Conservation (phyloP, 2,888 invertebrate species). For the Sarcophaga carnaria region DNA sequence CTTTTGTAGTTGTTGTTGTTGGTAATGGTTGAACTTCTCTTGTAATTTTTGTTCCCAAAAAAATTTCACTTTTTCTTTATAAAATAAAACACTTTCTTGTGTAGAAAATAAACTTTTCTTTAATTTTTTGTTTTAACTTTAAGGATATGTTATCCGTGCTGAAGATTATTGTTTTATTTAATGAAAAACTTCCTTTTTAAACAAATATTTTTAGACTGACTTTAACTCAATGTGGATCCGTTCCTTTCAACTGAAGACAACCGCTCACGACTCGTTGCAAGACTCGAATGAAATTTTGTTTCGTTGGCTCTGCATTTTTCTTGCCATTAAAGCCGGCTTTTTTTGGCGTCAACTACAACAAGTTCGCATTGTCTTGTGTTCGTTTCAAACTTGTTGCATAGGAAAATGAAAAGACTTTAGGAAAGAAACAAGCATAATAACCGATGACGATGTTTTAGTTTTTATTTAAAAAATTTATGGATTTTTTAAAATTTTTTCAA, state of each 20-base stretch:
- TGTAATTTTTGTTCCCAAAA: conserved; percentile 39
- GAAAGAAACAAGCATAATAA: not conserved
- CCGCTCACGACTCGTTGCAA: conserved; percentile 78
- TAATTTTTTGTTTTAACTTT: conserved; percentile 17
- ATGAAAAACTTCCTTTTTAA: conserved; percentile 27
- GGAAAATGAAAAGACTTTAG: conserved; percentile 21
- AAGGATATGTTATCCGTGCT: conserved; percentile 15
- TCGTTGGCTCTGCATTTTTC: conserved; percentile 64
- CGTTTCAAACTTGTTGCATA: conserved; percentile 49
- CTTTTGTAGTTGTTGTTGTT: conserved; percentile 13
- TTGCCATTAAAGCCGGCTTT: conserved; percentile 66
- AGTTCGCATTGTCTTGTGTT: conserved; percentile 29
- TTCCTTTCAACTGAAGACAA: conserved; percentile 70
- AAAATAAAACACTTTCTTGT: conserved; percentile 47
- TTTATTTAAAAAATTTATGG: too few relatives aligned
- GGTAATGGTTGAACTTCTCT: conserved; percentile 8
- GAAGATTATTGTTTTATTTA: conserved; percentile 1
- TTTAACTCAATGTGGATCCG: conserved; percentile 23
- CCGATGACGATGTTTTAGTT: too few relatives aligned
- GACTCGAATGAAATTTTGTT: conserved; percentile 76
- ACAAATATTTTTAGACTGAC: conserved; percentile 22
- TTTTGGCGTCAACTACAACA: conserved; percentile 10
- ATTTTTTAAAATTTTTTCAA: too few relatives aligned
- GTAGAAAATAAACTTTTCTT: conserved; percentile 16
- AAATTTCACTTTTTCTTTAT: conserved; percentile 46